Evolutionary conservation across 2,113 vertebrate species (phyloP).

Genomic region (Paraplagusia blochii): DNA sequence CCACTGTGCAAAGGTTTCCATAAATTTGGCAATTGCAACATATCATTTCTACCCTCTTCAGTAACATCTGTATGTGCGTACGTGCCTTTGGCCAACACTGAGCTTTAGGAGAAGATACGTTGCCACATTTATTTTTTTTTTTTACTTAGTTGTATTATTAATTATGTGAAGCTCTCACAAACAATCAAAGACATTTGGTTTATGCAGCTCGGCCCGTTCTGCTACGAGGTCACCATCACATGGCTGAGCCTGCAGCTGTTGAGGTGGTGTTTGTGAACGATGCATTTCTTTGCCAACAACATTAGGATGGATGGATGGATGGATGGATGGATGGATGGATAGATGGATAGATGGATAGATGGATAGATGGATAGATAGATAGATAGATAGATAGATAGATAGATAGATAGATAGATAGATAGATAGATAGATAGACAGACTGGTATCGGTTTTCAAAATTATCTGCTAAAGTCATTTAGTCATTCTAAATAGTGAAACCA

Average conservation of each 20-base stretch:
- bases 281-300: constrained; percentile 72
- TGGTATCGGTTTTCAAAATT: no score
- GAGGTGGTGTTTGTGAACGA: constrained; percentile 67
- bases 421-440: no score
- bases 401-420: no score
- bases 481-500: no score
- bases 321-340: no score
- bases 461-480: no score
- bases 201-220: constrained; percentile 42
- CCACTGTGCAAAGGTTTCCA: constrained; percentile 4
- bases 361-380: no score
- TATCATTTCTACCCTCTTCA: constrained; percentile 25
- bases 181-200: constrained; percentile 43
- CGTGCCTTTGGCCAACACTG: constrained; percentile 36
- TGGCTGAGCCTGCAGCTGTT: constrained; percentile 58
- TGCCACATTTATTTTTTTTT: constrained; percentile 36
- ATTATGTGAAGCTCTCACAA: constrained; percentile 49
- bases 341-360: no score
- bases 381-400: no score
- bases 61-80: neutral
- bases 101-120: constrained; percentile 39
- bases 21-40: constrained; percentile 43
- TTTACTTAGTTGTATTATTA: constrained; percentile 59
- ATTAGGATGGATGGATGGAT: constrained; percentile 41
- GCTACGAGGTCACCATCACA: constrained; percentile 54